phyloP scores from a whole-genome alignment of 2,113 vertebrate species.

The Columba livia region DNA sequence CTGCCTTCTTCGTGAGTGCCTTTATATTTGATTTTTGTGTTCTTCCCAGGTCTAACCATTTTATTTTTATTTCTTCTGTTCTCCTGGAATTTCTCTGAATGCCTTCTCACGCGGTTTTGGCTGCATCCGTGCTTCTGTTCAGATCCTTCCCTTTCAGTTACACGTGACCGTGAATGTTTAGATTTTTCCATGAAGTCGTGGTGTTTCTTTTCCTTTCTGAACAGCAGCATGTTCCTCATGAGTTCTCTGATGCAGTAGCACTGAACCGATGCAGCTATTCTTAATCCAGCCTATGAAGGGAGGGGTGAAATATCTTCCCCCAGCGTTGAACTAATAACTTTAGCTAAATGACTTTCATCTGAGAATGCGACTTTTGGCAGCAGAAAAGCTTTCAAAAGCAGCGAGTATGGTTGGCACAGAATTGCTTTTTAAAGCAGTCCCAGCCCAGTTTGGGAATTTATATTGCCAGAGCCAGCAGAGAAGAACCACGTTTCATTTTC shows the following conservation, averaged over 20 bases:
- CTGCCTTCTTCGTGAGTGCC: conserved; percentile 70
- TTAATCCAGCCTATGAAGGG: background rate
- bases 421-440: background rate
- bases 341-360: background rate
- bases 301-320: background rate
- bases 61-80: conserved; percentile 60
- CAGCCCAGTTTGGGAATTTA: fast-evolving
- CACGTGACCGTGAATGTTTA: conserved; percentile 26
- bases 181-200: conserved; percentile 48
- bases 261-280: conserved; percentile 33
- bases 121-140: conserved; percentile 36
- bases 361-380: background rate
- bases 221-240: conserved; percentile 28
- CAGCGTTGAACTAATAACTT: background rate
- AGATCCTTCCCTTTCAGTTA: conserved; percentile 49
- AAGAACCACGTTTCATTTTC: background rate
- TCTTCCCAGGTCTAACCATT: conserved; percentile 62
- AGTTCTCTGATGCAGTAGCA: conserved; percentile 63
- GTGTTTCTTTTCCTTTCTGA: conserved; percentile 66
- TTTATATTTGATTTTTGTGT: conserved; percentile 53
- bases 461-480: background rate
- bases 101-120: conserved; percentile 63
- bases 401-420: background rate
- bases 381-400: background rate
- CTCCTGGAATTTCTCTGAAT: conserved; percentile 60